Base-by-base conservation (phyloP, 2,797 vertebrate species). In the Channallabes apus region DNA sequence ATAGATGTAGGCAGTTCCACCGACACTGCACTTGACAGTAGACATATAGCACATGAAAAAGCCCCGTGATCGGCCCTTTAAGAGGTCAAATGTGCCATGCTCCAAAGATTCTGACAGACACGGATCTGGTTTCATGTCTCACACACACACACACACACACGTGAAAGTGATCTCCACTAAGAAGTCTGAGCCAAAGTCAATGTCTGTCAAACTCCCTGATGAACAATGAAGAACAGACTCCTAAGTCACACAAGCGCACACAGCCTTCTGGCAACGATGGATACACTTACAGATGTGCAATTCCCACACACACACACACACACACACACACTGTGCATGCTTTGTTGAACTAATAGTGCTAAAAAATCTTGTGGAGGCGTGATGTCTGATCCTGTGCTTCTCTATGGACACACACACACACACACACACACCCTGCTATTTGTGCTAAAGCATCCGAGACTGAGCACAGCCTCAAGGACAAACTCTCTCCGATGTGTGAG, bases 101-200 rank as follows among this genome's bases (percentile, higher is more conserved):
- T 77, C 80, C 81, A 82, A 68, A 85, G 77, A 85, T 82, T 85
- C 81, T 87, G 85, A 82, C 85, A 85, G 88, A 75, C 78, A 24
- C 24, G 46, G 84, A 87, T 89, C 85, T 82, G 85, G 88, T 89
- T 87, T 85, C 88, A 85, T 38, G 62, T 87, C 84, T 54, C 68
- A 84, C 84, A 84, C 59, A 59, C 77, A 51, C 85, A 41, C 59
- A 24, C 80, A 80, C 81, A 69, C 82, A 73, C 88, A 68, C 83
- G 80, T 80, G 90, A 92, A 92, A 93, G 65, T 24, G 87, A 93
- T 91, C 89, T 86, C 80, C 80, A 83, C 83, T 85, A 90, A 91
- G 91, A 85, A 91, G 88, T 88, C 86, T 80, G 84, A 89, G 86
- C 79, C 79, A 89, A 88, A 87, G 86, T 88, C 85, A 80, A 86